Percentiles rank a stretch among this genome's conserved stretches.
Conservation (phyloP, 1,140 invertebrate species). For the Onthophagus taurus region DNA sequence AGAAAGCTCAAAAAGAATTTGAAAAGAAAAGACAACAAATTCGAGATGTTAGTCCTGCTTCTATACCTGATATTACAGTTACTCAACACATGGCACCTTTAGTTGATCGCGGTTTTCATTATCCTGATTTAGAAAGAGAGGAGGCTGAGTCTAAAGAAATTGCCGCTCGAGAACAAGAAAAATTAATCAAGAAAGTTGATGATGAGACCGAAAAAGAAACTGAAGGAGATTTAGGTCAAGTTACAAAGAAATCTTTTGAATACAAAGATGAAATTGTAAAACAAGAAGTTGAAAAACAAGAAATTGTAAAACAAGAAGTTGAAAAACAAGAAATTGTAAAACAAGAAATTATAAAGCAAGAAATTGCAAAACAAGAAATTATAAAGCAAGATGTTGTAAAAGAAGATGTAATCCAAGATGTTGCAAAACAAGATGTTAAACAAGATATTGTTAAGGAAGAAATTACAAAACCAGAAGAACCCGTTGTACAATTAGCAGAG, state of each 20-base stretch:
- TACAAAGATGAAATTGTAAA: slow-evolving; percentile 53
- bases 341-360: slow-evolving; percentile 31
- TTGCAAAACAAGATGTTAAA: slow-evolving; percentile 44
- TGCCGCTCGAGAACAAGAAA: slow-evolving; percentile 36
- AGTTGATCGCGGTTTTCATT: slow-evolving; percentile 38
- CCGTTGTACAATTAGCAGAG: slow-evolving; percentile 42
- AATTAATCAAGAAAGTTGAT: slow-evolving; percentile 14
- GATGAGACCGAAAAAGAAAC: slow-evolving; percentile 7
- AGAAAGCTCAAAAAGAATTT: slow-evolving; percentile 40
- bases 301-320: slow-evolving; percentile 46
- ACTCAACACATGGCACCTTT: slow-evolving; percentile 52
- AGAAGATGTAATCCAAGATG: slow-evolving; percentile 40
- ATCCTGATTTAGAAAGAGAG: slow-evolving; percentile 44
- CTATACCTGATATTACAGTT: slow-evolving; percentile 59
- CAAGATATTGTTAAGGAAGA: too few species aligned
- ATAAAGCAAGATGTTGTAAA: not conserved
- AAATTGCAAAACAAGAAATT: slow-evolving; percentile 46
- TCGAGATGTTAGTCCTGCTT: slow-evolving; percentile 40
- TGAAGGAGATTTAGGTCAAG: slow-evolving; percentile 16
- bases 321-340: slow-evolving; percentile 41
- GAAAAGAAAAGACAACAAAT: slow-evolving; percentile 36
- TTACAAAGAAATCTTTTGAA: slow-evolving; percentile 43
- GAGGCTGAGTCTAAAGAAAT: too few species aligned
- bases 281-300: slow-evolving; percentile 31
- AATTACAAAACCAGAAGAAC: slow-evolving; percentile 36